These are phyloP conservation scores for Taeniopygia guttata DNA, from an alignment of 2,797 vertebrate species.

Conservation along the genomic window DNA sequence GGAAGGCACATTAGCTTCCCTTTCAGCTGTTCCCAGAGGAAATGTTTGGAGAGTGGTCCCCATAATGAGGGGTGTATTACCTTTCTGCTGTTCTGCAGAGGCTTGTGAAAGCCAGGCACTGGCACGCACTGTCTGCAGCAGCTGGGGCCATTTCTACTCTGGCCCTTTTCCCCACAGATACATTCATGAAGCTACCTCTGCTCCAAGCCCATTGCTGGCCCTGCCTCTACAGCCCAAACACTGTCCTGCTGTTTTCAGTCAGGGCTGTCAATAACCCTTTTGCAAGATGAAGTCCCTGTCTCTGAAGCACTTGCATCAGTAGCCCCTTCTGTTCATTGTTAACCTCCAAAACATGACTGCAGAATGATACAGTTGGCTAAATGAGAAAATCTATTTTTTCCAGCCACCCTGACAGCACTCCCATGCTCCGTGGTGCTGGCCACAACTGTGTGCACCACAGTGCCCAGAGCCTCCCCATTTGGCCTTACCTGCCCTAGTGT, in stretches of 20 bases:
- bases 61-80: not conserved
- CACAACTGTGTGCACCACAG: accelerated
- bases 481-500: not conserved
- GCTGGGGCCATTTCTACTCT: not conserved
- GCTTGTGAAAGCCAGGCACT: not conserved
- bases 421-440: not conserved
- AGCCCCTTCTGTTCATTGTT: not conserved
- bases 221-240: not conserved
- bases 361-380: not conserved
- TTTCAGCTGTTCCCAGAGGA: not conserved
- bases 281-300: not conserved
- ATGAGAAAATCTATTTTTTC: not conserved
- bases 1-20: not conserved
- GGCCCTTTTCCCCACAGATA: not conserved
- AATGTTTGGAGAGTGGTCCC: not conserved
- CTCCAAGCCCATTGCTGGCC: not conserved
- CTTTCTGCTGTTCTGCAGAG: not conserved
- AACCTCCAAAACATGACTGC: not conserved
- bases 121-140: not conserved
- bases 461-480: not conserved
- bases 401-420: not conserved
- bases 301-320: not conserved
- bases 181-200: not conserved
- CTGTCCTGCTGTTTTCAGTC: not conserved
- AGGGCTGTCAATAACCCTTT: not conserved